Conservation (phyloP, 1,140 invertebrate genomes). For the Melitaea cinxia region DNA sequence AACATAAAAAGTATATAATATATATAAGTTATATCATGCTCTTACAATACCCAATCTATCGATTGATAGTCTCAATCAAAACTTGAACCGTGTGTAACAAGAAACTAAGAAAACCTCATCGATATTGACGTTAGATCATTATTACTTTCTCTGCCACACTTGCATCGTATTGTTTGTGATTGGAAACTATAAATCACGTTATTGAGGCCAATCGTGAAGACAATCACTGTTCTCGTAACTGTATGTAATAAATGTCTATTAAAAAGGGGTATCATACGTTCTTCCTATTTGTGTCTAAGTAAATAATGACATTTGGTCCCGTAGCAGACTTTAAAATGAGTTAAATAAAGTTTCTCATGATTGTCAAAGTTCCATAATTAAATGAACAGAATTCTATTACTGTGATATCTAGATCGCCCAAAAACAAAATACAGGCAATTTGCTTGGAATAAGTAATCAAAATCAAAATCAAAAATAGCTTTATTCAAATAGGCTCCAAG, state of each 20-base stretch:
- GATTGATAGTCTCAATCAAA: not conserved
- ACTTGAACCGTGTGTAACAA: conserved; percentile 1
- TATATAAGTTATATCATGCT: not conserved
- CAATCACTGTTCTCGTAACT: conserved; percentile 30
- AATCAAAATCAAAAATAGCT: too few relatives aligned
- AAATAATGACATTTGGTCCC: too few relatives aligned
- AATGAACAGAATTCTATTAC: too few relatives aligned
- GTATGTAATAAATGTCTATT: conserved; percentile 37
- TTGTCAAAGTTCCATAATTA: too few relatives aligned
- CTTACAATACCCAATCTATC: not conserved
- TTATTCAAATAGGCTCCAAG: too few relatives aligned
- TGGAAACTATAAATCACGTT: conserved; percentile 36
- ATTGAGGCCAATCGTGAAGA: conserved; percentile 41
- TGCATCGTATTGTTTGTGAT: conserved; percentile 24
- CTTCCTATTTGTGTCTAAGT: not conserved
- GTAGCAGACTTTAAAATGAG: too few relatives aligned
- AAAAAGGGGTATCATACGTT: conserved; percentile 23
- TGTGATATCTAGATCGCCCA: too few relatives aligned
- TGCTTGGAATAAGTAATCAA: too few relatives aligned
- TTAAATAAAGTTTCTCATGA: too few relatives aligned
- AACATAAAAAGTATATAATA: too few relatives aligned
- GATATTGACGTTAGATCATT: conserved; percentile 1
- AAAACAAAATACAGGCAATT: too few relatives aligned
- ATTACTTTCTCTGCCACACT: conserved; percentile 24
- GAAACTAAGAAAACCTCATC: conserved; percentile 5